Evolutionary conservation across 2,113 vertebrate genomes (phyloP).

Genomic region (Ciconia boyciana): DNA sequence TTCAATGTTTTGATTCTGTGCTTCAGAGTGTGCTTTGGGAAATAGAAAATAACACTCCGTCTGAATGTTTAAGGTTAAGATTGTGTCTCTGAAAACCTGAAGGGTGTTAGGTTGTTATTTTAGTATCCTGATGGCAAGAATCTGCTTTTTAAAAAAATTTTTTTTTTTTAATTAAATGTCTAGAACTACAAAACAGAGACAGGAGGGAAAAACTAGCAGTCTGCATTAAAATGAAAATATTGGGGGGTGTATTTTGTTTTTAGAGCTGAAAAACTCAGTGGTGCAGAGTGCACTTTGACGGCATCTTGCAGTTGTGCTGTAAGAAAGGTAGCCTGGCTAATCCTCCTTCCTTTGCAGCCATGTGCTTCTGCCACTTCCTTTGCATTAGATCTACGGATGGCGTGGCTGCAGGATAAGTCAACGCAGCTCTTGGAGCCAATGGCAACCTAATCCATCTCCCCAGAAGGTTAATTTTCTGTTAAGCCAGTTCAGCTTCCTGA

Average conservation of each 20-base stretch:
- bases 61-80: not conserved
- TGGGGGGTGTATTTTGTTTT: not conserved
- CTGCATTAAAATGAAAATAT: not conserved
- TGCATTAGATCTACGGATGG: not conserved
- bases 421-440: not conserved
- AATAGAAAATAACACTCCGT: not conserved
- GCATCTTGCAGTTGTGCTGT: not conserved
- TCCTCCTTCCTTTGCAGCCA: not conserved
- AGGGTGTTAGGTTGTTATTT: not conserved
- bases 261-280: not conserved
- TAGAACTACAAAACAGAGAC: not conserved
- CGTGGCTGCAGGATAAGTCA: not conserved
- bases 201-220: not conserved
- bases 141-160: not conserved
- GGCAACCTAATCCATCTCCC: not conserved
- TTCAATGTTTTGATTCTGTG: not conserved
- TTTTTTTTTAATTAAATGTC: not conserved
- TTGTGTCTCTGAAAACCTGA: not conserved
- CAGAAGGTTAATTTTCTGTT: constrained; percentile 14
- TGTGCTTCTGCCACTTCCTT: not conserved
- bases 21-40: not conserved
- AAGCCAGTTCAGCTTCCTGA: constrained; percentile 3
- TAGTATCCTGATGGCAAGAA: not conserved
- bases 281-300: not conserved
- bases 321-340: not conserved